Conservation (phyloP, 2,888 invertebrate species). For the Watsonalla cultraria region DNA sequence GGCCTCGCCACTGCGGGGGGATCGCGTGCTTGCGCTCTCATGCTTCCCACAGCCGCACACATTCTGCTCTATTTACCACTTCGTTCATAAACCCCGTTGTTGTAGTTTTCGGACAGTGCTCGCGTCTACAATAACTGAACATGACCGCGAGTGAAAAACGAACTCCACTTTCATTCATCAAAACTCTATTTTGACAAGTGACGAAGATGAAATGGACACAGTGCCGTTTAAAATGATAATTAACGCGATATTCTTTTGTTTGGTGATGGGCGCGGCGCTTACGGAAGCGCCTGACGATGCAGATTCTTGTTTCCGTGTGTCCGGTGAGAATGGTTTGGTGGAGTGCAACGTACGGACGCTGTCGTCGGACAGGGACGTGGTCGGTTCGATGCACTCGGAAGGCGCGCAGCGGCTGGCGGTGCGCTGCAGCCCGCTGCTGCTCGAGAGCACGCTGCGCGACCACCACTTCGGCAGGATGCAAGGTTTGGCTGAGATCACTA, state of each 20-base stretch:
- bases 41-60: slow-evolving; percentile 27
- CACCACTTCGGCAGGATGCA: slow-evolving; percentile 86
- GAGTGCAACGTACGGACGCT: slow-evolving; percentile 84
- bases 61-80: slow-evolving; percentile 48
- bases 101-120: slow-evolving; percentile 46
- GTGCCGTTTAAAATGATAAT: slow-evolving; percentile 75
- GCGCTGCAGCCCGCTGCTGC: slow-evolving; percentile 79
- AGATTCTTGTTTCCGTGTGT: slow-evolving; percentile 67
- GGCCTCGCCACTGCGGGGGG: slow-evolving; percentile 67
- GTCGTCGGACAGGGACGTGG: slow-evolving; percentile 83
- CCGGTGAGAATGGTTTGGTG: slow-evolving; percentile 58
- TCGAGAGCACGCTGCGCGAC: slow-evolving; percentile 86
- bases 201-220: slow-evolving; percentile 73
- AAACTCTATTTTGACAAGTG: slow-evolving; percentile 57
- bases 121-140: slow-evolving; percentile 51
- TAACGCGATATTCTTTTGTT: slow-evolving; percentile 74
- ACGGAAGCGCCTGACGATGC: slow-evolving; percentile 71
- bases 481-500: slow-evolving; percentile 86
- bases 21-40: slow-evolving; percentile 45
- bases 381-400: slow-evolving; percentile 81
- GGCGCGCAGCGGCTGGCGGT: slow-evolving; percentile 86
- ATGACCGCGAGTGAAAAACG: slow-evolving; percentile 52
- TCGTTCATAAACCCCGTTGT: slow-evolving; percentile 49
- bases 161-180: slow-evolving; percentile 53
- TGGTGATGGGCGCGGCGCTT: slow-evolving; percentile 75